Evolutionary conservation across 2,797 vertebrate genomes (phyloP).

Genomic region (Pogoniulus pusillus): DNA sequence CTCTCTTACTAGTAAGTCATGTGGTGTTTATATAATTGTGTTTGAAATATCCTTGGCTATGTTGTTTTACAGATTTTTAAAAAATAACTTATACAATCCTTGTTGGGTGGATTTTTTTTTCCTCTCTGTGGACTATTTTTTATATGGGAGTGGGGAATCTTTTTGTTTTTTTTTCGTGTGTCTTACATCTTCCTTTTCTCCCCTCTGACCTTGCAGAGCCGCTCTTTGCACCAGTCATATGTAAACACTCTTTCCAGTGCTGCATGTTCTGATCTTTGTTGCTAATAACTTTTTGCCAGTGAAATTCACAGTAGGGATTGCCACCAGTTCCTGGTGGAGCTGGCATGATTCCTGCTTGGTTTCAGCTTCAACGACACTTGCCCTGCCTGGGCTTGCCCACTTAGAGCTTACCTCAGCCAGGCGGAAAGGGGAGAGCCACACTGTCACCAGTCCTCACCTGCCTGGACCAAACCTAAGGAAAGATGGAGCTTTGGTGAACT

Average conservation of each 20-base stretch:
- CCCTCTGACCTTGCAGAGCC: constrained; percentile 26
- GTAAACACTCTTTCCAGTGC: constrained; percentile 59
- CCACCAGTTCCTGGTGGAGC: constrained; percentile 18
- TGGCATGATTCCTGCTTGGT: constrained; percentile 52
- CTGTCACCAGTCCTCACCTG: not conserved
- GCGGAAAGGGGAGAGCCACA: constrained; percentile 35
- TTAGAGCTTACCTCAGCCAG: constrained; percentile 15
- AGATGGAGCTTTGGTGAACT: constrained; percentile 53
- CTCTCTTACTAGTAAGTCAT: constrained; percentile 12
- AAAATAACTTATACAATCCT: constrained; percentile 71
- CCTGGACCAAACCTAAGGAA: constrained; percentile 29
- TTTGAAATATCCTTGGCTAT: constrained; percentile 58
- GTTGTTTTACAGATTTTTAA: constrained; percentile 66
- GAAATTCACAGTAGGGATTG: constrained; percentile 61
- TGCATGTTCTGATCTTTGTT: constrained; percentile 62
- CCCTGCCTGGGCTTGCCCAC: constrained; percentile 34
- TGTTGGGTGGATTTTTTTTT: not conserved
- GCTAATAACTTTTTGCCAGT: constrained; percentile 63
- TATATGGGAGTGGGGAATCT: constrained; percentile 32
- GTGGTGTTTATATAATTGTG: constrained; percentile 63
- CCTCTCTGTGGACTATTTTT: constrained; percentile 58
- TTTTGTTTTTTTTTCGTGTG: constrained; percentile 5
- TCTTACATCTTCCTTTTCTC: constrained; percentile 19
- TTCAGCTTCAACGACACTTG: constrained; percentile 34
- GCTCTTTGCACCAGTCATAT: constrained; percentile 56